phyloP scores from a whole-genome alignment of 2,888 invertebrate genomes.

The Tethea ocularis region DNA sequence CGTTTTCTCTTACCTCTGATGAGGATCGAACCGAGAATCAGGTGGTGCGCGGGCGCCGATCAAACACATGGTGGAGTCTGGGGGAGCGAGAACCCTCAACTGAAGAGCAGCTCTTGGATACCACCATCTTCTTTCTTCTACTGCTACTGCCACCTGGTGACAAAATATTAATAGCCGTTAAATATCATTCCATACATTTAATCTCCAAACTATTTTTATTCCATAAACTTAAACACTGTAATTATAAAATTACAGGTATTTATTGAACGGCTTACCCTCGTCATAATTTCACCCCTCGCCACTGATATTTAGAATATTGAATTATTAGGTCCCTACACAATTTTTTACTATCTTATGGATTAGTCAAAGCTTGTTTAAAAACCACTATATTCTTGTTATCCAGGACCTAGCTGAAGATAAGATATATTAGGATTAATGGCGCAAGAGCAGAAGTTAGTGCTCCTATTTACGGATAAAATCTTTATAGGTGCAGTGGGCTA shows the following conservation, averaged over 20 bases:
- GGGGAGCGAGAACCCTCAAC: constrained; percentile 84
- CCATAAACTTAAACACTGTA: too few species aligned
- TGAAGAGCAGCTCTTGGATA: constrained; percentile 84
- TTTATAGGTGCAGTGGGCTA: neutral
- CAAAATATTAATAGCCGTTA: constrained; percentile 3
- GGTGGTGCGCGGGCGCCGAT: constrained; percentile 84
- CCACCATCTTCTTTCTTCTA: constrained; percentile 86
- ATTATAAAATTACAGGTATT: too few species aligned
- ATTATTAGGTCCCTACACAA: neutral
- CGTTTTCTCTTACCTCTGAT: constrained; percentile 59
- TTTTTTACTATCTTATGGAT: neutral
- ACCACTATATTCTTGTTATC: constrained; percentile 6
- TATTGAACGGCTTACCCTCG: too few species aligned
- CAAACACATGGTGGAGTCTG: constrained; percentile 85
- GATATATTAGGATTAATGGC: neutral
- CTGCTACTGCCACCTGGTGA: constrained; percentile 82
- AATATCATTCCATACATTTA: too few species aligned
- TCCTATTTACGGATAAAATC: neutral
- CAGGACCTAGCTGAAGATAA: neutral
- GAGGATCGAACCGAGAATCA: constrained; percentile 77
- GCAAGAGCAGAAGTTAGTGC: neutral
- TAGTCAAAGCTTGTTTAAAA: constrained; percentile 8
- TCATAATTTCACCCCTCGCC: too few species aligned
- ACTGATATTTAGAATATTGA: too few species aligned
- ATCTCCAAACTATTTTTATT: too few species aligned